Conservation (phyloP, 2,797 vertebrate species). For the Parauchenoglanis punctatus region DNA sequence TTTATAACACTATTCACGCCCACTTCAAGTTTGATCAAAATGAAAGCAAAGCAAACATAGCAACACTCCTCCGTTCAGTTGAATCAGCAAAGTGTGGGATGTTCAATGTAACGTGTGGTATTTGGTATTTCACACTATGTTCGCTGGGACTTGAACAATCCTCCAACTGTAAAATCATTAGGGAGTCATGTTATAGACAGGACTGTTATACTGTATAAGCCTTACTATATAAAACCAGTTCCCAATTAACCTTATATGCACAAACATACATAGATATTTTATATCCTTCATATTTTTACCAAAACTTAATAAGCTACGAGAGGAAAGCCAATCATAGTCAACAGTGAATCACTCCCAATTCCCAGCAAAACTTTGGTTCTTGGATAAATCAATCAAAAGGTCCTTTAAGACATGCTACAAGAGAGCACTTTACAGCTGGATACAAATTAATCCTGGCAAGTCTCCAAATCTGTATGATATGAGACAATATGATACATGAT, state of each 20-base stretch:
- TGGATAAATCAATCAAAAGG: background rate
- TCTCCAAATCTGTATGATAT: background rate
- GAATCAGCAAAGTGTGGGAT: background rate
- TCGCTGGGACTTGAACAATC: background rate
- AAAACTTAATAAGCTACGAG: slow-evolving; percentile 3
- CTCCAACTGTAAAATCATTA: background rate
- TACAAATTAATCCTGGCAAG: background rate
- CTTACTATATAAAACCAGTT: background rate
- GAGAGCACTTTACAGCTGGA: background rate
- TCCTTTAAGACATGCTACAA: background rate
- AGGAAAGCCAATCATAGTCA: background rate
- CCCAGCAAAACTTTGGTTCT: background rate
- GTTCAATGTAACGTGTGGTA: background rate
- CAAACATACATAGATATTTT: background rate
- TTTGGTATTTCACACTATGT: background rate
- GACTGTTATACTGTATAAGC: background rate
- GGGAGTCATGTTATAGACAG: background rate
- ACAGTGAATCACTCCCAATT: background rate
- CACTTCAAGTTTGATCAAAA: background rate
- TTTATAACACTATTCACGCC: background rate
- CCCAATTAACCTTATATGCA: background rate
- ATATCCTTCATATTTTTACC: background rate
- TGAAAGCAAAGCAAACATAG: background rate
- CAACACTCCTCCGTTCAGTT: background rate
- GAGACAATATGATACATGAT: background rate